A percentile compares a stretch with the other conserved stretches of the same genome.
These are phyloP conservation scores for Heliconius cydno DNA, from an alignment of 2,888 invertebrate genomes.

Conservation along the genomic window DNA sequence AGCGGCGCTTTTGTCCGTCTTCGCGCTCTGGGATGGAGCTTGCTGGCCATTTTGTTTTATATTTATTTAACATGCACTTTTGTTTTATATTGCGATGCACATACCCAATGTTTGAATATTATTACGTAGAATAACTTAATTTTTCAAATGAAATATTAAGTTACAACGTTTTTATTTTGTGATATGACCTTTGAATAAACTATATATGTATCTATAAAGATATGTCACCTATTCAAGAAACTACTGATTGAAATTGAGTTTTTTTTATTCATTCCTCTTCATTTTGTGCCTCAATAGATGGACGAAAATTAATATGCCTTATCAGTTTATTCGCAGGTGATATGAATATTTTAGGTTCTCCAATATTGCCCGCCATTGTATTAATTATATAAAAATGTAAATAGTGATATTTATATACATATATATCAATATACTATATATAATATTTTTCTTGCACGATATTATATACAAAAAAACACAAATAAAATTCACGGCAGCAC, in stretches of 20 bases:
- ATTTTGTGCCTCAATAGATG: too few relatives aligned
- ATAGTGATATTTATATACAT: neutral
- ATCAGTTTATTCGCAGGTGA: neutral
- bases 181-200: neutral
- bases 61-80: slow-evolving; percentile 44
- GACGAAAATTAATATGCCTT: neutral
- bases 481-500: neutral
- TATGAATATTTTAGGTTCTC: neutral
- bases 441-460: slow-evolving; percentile 7
- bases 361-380: neutral
- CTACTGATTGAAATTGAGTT: too few relatives aligned
- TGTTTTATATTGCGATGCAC: slow-evolving; percentile 46
- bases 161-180: neutral
- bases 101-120: slow-evolving; percentile 22
- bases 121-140: slow-evolving; percentile 31
- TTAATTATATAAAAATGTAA: neutral
- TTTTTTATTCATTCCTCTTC: too few relatives aligned
- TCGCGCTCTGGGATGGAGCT: slow-evolving; percentile 74
- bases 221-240: too few relatives aligned
- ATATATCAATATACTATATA: neutral
- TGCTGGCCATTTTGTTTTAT: slow-evolving; percentile 62
- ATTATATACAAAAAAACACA: neutral
- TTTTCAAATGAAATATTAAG: neutral
- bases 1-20: slow-evolving; percentile 62
- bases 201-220: neutral